A percentile compares a stretch with the other conserved stretches of the same genome.
These are phyloP conservation scores for Cephus spinipes DNA, from an alignment of 2,888 invertebrate genomes.

Conservation along the genomic window DNA sequence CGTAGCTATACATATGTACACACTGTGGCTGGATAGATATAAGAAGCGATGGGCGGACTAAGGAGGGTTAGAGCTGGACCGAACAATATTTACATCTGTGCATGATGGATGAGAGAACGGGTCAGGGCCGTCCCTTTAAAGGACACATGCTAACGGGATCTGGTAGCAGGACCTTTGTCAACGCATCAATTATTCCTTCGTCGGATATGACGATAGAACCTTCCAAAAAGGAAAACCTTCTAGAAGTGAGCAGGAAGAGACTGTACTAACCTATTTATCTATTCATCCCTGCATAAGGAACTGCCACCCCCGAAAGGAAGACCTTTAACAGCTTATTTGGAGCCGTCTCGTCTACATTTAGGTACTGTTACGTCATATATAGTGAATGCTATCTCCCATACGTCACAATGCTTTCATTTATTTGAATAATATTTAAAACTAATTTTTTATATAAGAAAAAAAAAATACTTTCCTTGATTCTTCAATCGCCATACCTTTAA, in stretches of 20 bases:
- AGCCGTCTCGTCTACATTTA: background rate
- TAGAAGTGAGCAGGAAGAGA: background rate
- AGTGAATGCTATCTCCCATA: too few relatives aligned
- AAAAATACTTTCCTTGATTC: too few relatives aligned
- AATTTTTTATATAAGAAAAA: too few relatives aligned
- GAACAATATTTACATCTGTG: background rate
- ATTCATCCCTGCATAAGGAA: background rate
- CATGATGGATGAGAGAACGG: background rate
- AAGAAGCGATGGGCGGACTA: background rate
- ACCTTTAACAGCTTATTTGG: background rate
- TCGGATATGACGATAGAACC: background rate
- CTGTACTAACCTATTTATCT: background rate
- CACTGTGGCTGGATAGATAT: background rate
- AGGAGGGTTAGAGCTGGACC: background rate
- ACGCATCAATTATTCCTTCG: background rate
- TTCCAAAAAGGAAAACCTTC: background rate
- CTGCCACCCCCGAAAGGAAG: background rate
- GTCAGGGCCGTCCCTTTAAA: background rate
- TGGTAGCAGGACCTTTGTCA: background rate
- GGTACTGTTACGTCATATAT: too few relatives aligned
- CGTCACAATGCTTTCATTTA: too few relatives aligned
- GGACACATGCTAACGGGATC: background rate
- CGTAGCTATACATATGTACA: background rate
- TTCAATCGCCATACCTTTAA: too few relatives aligned
- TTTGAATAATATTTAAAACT: too few relatives aligned